Evolutionary conservation across 2,113 vertebrate genomes (phyloP), one percentile per base, ranked within the genome.

Genomic region (Smithornis capensis): DNA sequence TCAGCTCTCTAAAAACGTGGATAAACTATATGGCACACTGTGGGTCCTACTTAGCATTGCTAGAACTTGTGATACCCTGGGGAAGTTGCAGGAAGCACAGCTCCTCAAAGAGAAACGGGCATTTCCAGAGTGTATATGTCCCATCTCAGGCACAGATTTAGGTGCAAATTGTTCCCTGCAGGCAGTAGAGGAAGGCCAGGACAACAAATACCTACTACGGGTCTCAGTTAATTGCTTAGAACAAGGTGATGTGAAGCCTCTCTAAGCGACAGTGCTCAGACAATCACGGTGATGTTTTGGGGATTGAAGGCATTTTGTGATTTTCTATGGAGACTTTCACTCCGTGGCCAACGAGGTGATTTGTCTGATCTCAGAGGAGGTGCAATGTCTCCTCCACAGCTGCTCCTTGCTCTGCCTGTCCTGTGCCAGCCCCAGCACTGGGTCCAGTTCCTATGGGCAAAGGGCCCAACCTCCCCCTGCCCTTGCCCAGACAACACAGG

Each of bases 271-370:
- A 7, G 24, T 1, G 19, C 49, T 75, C 60, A 65, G 18, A 16
- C 7, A 33, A 33, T 33, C 35, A 29, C 0, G 1, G 12, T 38
- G 68, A 53, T 16, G 6, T 62, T 80, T 65, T 35, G 0, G 35
- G 31, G 38, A 28, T 52, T 28, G 7, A 10, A 45, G 37, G 31
- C 3, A 33, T 37, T 47, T 21, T 75, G 19, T 57, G 70, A 12
- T 78, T 92, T 82, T 14, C 64, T 69, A 4, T 2, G 8, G 44
- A 91, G 35, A 8, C 17, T 35, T 78, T 22, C 33, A 14, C 5
- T 62, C 40, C 0, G 0, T 40, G 74, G 19, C 40, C 69, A 64
- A 7, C 2, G 4, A 5, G 13, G 38, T 12, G 27, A 65, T 27
- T 16, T 44, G 21, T 4, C 79, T 67, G 75, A 92, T 62, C 25